Evolutionary conservation across 1,140 invertebrate genomes (phyloP).

Genomic region (Laodelphax striatellus): DNA sequence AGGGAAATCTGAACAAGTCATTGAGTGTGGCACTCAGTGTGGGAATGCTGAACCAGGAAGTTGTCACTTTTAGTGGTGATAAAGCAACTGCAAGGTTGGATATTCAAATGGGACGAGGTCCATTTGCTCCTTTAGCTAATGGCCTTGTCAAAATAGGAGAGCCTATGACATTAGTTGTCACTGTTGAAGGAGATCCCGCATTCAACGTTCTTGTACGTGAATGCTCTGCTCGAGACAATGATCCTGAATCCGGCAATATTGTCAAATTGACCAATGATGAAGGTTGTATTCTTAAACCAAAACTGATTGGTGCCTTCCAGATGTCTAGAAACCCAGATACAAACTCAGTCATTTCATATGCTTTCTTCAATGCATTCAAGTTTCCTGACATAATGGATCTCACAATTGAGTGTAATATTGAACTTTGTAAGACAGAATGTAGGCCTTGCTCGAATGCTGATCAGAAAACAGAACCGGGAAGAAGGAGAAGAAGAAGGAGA

Average conservation of each 20-base stretch:
- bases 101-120: constrained; percentile 62
- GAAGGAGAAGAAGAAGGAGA: constrained; percentile 35
- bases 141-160: constrained; percentile 75
- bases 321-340: constrained; percentile 62
- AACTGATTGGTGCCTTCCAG: constrained; percentile 70
- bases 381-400: constrained; percentile 81
- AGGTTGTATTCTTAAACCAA: constrained; percentile 70
- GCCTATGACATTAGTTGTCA: constrained; percentile 67
- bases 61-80: constrained; percentile 71
- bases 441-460: constrained; percentile 55
- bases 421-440: constrained; percentile 71
- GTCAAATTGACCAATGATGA: constrained; percentile 60
- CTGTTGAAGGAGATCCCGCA: constrained; percentile 64
- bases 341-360: constrained; percentile 62
- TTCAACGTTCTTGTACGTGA: constrained; percentile 70
- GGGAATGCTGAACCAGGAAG: constrained; percentile 67
- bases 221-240: constrained; percentile 56
- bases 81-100: constrained; percentile 68
- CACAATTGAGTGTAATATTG: constrained; percentile 71
- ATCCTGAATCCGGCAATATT: constrained; percentile 31
- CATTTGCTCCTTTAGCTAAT: constrained; percentile 59
- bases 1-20: constrained; percentile 63
- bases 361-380: constrained; percentile 74
- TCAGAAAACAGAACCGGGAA: constrained; percentile 45
- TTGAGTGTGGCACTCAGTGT: constrained; percentile 61